A percentile compares a stretch with the other conserved stretches of the same genome.
These are phyloP conservation scores for Hafferia zeledoni DNA, from an alignment of 2,797 vertebrate genomes.

Conservation along the genomic window DNA sequence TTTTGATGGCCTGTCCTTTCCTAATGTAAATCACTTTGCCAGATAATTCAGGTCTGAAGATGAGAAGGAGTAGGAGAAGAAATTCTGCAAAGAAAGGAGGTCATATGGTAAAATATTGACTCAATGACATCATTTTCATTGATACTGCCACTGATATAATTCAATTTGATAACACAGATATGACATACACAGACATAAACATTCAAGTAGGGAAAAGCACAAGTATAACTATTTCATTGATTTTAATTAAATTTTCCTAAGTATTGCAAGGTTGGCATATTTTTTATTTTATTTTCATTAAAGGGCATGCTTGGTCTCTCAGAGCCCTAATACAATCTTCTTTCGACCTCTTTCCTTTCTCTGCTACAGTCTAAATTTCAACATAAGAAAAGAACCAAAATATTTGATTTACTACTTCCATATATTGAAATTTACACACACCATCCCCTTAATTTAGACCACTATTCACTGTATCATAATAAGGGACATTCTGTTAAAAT, in stretches of 20 bases:
- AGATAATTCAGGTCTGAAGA: background rate
- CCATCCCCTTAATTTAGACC: slow-evolving; percentile 66
- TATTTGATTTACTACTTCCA: slow-evolving; percentile 54
- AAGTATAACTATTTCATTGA: slow-evolving; percentile 67
- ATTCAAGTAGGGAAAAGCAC: background rate
- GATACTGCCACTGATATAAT: slow-evolving; percentile 43
- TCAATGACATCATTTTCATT: slow-evolving; percentile 54
- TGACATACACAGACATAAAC: slow-evolving; percentile 43
- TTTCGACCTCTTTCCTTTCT: slow-evolving; percentile 1
- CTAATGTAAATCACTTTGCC: background rate
- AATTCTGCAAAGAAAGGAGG: slow-evolving; percentile 28
- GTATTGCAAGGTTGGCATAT: slow-evolving; percentile 69
- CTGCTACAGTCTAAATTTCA: background rate
- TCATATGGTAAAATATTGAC: slow-evolving; percentile 42
- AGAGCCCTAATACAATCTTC: slow-evolving; percentile 64
- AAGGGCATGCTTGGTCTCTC: slow-evolving; percentile 48
- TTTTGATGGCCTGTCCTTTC: background rate
- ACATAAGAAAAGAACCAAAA: slow-evolving; percentile 55
- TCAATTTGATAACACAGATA: slow-evolving; percentile 69
- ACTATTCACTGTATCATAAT: slow-evolving; percentile 69
- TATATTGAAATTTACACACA: slow-evolving; percentile 50
- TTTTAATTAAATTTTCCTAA: slow-evolving; percentile 70
- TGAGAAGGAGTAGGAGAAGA: background rate
- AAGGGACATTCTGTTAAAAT: slow-evolving; percentile 75
- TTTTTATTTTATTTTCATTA: slow-evolving; percentile 72